These are phyloP conservation scores for Archocentrus centrarchus DNA, from an alignment of 2,113 vertebrate species.

Conservation along the genomic window DNA sequence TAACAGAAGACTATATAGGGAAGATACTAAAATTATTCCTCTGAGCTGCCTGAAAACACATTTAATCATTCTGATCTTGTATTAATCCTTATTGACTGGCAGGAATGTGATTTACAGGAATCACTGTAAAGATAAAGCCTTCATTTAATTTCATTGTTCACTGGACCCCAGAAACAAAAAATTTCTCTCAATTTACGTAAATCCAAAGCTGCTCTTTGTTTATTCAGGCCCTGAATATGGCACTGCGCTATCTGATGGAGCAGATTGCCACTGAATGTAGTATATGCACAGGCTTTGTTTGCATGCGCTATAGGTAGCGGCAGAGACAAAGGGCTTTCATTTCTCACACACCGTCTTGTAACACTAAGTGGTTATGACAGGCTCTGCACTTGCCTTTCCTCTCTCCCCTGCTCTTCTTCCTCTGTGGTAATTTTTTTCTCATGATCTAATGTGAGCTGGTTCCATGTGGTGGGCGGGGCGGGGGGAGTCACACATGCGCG, in stretches of 20 bases:
- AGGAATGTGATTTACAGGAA: conserved; percentile 16
- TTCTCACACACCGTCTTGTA: conserved; percentile 64
- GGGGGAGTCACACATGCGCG: conserved; percentile 42
- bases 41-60: neutral
- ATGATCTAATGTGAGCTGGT: conserved; percentile 33
- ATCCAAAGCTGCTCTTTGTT: conserved; percentile 55
- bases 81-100: conserved; percentile 16
- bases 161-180: neutral
- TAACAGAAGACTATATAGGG: neutral
- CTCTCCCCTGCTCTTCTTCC: conserved; percentile 42
- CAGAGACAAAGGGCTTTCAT: conserved; percentile 76
- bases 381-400: conserved; percentile 50
- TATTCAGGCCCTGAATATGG: conserved; percentile 19
- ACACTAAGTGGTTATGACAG: conserved; percentile 71
- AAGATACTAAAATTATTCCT: conserved; percentile 6
- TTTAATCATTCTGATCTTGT: neutral
- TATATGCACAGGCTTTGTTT: conserved; percentile 61
- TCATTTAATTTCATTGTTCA: conserved; percentile 33
- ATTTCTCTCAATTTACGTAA: conserved; percentile 41
- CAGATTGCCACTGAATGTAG: conserved; percentile 5
- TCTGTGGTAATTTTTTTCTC: conserved; percentile 45
- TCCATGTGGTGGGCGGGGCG: conserved; percentile 38
- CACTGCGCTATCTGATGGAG: conserved; percentile 58
- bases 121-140: neutral
- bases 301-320: conserved; percentile 48